Evolutionary conservation across 1,140 invertebrate genomes (phyloP), one percentile per base, ranked within the genome.

Genomic region (Hetaerina americana): DNA sequence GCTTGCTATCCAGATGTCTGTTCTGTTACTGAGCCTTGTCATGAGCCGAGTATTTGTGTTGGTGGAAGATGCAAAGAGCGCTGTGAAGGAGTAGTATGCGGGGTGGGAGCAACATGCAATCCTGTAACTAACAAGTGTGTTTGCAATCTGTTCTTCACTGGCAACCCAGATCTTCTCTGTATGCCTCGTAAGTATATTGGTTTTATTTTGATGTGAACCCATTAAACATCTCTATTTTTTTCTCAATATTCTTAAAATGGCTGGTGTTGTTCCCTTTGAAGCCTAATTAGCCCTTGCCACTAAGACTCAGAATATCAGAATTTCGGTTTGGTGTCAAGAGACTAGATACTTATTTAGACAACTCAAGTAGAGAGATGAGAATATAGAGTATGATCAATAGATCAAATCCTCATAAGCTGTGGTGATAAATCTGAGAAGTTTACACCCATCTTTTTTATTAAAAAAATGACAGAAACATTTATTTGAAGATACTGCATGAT

Each of bases 141-240:
- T 26, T 96, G 94, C 78, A 87, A 94, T 78, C 87, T 90, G 0
- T 92, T 90, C 77, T 95, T 95, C 79, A 86, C 94, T 72, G 94
- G 94, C 75, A 93, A 95, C 81, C 92, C 93, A 0, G 90, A 94
- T 77, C 81, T 94, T 8, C 83, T 95, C 26, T 96, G 93, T 78
- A 93, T 95, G 87, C 93, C 93, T 78, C 93, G 91, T 92, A 87
- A 91, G 90, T 90, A 70, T 75, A 26, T 66, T 28, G 29, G 24
- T 18, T 27, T 27, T 18, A 28, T 66, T 71, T 71, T 71, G 18
- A 24, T 69, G 28, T 69, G 10, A 12, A 66, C 18, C 66, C 29
- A 26, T 71, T 24, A 26, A 57, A 3, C 27, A 68, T 66, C n/a
- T n/a, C n/a, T n/a, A n/a, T n/a, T n/a, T 40, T 73, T 71, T 22